Base-by-base conservation (phyloP, 2,888 invertebrate species). In the Sabellastarte sp. region DNA sequence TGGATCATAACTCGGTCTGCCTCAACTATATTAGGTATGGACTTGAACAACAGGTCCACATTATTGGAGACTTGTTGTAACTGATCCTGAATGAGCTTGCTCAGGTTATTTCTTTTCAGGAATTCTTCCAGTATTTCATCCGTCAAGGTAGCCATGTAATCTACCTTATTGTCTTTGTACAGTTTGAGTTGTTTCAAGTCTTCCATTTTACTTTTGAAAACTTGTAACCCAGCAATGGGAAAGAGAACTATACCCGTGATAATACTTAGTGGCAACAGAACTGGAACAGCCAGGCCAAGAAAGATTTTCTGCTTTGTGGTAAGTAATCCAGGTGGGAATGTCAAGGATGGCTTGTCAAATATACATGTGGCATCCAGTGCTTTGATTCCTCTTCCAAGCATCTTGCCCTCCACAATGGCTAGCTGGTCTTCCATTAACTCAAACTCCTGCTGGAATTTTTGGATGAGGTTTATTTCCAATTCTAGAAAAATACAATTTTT, bases 361-460 rank as follows among this genome's bases (percentile, higher is more conserved):
- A n/a, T n/a, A n/a, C n/a, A n/a, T n/a, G n/a, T n/a, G 52, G 53
- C 63, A 5, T 32, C 52, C 1, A 50, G 41, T 29, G 57, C 5
- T 30, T 50, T 53, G 4, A 24, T 32, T n/a, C 59, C 41, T 1
- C 58, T 28, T 10, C 66, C 66, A n/a, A 64, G 50, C 66, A 66
- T 66, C 30, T 53, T 61, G 74, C 80, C 75, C 73, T 80, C 79
- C 31, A 78, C 67, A 60, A 75, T 71, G 26, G 72, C 71, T 24
- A 79, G 72, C 63, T 80, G 79, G 60, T 74, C 74, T 50, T 78
- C 79, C 72, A 79, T 74, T 20, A 78, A 70, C 30, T 76, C 75
- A 32, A 77, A 78, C 59, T 78, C 76, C 33, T 71, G 59, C 56
- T 78, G 74, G 67, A 78, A 79, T 26, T 72, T 73, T 15, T 73